Conservation (phyloP, 2,888 invertebrate genomes). For the Mycalesis mineus region DNA sequence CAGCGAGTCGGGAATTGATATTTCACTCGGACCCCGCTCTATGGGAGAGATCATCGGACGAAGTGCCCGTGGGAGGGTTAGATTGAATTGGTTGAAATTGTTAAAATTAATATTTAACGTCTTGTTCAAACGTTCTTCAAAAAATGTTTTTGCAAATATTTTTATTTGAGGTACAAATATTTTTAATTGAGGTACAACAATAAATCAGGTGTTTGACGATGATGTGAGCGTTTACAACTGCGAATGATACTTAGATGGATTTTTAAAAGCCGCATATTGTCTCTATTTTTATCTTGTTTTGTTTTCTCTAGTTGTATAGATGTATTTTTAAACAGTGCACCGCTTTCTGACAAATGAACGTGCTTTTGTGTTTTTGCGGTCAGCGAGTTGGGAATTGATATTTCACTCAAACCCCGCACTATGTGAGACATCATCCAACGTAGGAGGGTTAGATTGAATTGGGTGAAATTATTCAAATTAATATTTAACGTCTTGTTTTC, state of each 20-base stretch:
- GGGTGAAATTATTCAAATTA: not conserved
- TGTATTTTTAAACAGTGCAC: slow-evolving; percentile 42
- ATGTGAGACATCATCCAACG: not conserved
- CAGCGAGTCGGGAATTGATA: slow-evolving; percentile 64
- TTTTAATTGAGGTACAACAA: too few species aligned
- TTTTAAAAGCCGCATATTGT: too few species aligned
- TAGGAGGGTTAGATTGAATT: not conserved
- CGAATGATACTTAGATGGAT: too few species aligned
- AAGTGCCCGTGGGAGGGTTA: not conserved
- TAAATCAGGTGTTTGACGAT: too few species aligned
- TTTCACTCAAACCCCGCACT: slow-evolving; percentile 45
- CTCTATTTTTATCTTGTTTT: too few species aligned
- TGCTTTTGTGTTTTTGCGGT: slow-evolving; percentile 44
- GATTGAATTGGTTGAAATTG: not conserved
- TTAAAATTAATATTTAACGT: slow-evolving; percentile 1
- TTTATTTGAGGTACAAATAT: too few species aligned
- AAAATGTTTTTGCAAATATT: too few species aligned
- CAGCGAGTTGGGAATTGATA: slow-evolving; percentile 64
- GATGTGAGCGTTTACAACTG: too few species aligned
- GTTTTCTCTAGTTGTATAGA: too few species aligned
- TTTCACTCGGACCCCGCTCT: slow-evolving; percentile 45
- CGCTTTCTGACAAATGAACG: slow-evolving; percentile 52
- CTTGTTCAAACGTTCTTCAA: not conserved
- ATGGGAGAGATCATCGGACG: not conserved
- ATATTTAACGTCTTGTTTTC: not conserved